phyloP scores from a whole-genome alignment of 2,888 invertebrate genomes.

The Mayetiola destructor region DNA sequence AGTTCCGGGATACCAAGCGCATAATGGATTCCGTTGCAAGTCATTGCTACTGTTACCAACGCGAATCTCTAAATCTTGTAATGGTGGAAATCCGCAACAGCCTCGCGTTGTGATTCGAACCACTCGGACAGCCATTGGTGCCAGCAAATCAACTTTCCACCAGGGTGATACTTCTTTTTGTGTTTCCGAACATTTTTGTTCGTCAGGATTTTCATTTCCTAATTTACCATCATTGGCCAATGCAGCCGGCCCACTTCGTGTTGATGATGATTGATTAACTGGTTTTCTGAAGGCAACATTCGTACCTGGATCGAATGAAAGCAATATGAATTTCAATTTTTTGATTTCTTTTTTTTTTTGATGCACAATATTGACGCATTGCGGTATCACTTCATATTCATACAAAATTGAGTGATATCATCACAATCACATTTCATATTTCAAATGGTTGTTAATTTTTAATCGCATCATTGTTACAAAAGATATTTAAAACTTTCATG shows the following conservation, averaged over 20 bases:
- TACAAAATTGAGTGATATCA: too few species aligned
- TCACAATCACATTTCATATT: too few species aligned
- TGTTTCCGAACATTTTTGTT: conserved; percentile 77
- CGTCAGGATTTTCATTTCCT: conserved; percentile 74
- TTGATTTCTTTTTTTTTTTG: too few species aligned
- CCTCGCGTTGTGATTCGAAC: conserved; percentile 66
- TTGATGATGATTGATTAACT: conserved; percentile 80
- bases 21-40: conserved; percentile 74
- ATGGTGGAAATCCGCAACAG: conserved; percentile 63
- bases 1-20: conserved; percentile 88
- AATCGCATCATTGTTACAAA: too few species aligned
- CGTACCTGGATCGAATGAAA: conserved; percentile 56
- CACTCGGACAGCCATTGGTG: conserved; percentile 70
- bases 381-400: too few species aligned
- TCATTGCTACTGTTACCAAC: conserved; percentile 84
- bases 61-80: conserved; percentile 76
- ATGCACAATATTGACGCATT: too few species aligned
- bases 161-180: conserved; percentile 80
- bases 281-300: conserved; percentile 77
- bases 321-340: too few species aligned
- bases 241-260: conserved; percentile 63
- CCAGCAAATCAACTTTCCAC: conserved; percentile 81
- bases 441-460: too few species aligned
- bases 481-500: too few species aligned
- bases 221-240: conserved; percentile 79